Conservation (phyloP, 2,797 vertebrate genomes). For the Ambastaia sidthimunki region DNA sequence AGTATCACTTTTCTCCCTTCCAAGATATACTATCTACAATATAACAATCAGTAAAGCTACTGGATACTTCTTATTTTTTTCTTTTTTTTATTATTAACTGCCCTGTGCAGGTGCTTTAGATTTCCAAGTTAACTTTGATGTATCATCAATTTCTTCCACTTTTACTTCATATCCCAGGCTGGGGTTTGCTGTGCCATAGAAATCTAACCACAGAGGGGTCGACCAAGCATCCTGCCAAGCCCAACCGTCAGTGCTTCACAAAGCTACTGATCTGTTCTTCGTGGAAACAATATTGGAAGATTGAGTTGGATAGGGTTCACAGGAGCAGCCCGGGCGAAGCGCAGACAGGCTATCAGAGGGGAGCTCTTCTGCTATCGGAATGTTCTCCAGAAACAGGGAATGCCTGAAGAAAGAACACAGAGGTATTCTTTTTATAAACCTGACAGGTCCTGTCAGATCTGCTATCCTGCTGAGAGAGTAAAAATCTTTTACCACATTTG, state of each 20-base stretch:
- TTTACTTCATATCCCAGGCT: conserved; percentile 23
- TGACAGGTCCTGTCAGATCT: conserved; percentile 24
- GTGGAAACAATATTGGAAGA: conserved; percentile 70
- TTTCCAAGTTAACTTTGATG: conserved; percentile 18
- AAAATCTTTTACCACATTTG: neutral
- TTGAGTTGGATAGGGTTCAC: conserved; percentile 77
- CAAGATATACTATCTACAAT: neutral
- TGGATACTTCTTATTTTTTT: neutral
- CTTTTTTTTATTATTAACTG: neutral
- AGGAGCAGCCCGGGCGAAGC: conserved; percentile 64
- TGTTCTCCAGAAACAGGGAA: conserved; percentile 58
- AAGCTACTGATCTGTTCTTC: conserved; percentile 67
- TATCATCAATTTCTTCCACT: neutral
- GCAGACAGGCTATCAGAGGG: conserved; percentile 68
- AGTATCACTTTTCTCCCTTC: neutral
- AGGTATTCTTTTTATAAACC: conserved; percentile 22
- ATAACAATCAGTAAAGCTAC: neutral
- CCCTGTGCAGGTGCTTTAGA: neutral
- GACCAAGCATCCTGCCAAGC: conserved; percentile 55
- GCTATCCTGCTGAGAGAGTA: neutral
- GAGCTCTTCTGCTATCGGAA: conserved; percentile 66
- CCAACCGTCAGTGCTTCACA: conserved; percentile 60
- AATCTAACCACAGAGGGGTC: conserved; percentile 38
- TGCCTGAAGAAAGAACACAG: conserved; percentile 59
- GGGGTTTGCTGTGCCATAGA: conserved; percentile 13